Conservation (phyloP, 2,113 vertebrate species). For the Acrocephalus kingi region DNA sequence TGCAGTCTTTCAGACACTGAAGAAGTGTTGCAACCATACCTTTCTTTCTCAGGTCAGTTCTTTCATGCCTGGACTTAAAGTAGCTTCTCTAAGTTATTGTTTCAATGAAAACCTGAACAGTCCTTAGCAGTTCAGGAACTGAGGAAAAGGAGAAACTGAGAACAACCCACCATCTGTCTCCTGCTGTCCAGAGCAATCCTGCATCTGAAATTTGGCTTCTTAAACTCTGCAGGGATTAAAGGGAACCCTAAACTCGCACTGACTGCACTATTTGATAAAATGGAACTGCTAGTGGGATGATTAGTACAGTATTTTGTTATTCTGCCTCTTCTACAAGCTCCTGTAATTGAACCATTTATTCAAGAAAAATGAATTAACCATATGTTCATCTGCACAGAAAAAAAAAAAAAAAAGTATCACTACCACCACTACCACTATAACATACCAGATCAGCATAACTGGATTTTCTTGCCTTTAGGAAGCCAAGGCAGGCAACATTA, state of each 20-base stretch:
- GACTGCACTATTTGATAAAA: not conserved
- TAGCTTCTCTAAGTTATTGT: not conserved
- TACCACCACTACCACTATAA: not conserved
- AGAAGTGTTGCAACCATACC: not conserved
- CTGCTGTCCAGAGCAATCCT: not conserved
- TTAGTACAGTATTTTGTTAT: not conserved
- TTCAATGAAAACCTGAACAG: not conserved
- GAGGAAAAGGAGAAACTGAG: not conserved
- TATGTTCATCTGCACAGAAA: not conserved
- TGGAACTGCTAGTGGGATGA: not conserved
- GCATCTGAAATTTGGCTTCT: not conserved
- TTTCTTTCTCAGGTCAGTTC: not conserved
- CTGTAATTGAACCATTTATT: not conserved
- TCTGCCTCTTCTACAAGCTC: not conserved
- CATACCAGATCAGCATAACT: not conserved
- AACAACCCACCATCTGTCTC: not conserved
- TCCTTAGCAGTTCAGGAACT: not conserved
- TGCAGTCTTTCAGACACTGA: not conserved
- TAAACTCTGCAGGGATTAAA: not conserved
- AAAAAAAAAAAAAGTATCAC: not conserved
- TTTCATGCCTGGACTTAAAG: not conserved
- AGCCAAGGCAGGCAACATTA: not conserved
- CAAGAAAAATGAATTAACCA: not conserved
- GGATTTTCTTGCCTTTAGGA: not conserved
- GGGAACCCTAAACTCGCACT: accelerated